Percentiles rank a stretch among this genome's conserved stretches.
Conservation (phyloP, 2,797 vertebrate species). For the Phaenicophaeus curvirostris region DNA sequence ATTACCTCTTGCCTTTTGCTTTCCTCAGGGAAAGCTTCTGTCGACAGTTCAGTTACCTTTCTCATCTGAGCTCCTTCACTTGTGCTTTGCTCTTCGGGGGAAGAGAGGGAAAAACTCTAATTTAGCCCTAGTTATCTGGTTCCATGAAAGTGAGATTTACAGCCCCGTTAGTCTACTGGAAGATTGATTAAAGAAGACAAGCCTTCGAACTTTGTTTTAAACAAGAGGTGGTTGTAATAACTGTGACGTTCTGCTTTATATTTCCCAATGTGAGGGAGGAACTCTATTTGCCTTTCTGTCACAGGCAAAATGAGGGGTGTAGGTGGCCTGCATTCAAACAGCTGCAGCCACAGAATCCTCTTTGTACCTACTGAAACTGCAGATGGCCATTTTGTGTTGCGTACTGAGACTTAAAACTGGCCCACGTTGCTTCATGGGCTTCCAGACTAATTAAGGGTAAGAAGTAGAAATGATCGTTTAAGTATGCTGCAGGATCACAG, state of each 20-base stretch:
- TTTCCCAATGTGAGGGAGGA: not conserved
- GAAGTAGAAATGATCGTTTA: not conserved
- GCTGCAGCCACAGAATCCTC: not conserved
- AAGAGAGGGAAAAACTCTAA: not conserved
- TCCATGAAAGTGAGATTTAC: slow-evolving; percentile 68
- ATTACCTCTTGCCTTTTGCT: slow-evolving; percentile 11
- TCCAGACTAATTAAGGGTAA: not conserved
- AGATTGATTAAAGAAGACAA: slow-evolving; percentile 70
- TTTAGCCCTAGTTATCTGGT: slow-evolving; percentile 26
- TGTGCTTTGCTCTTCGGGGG: slow-evolving; percentile 39
- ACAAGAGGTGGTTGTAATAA: slow-evolving; percentile 61
- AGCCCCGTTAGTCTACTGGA: slow-evolving; percentile 32
- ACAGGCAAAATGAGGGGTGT: not conserved
- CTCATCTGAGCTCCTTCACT: not conserved
- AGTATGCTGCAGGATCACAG: rapidly evolving
- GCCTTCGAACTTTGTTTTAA: slow-evolving; percentile 71
- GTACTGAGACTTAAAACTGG: not conserved
- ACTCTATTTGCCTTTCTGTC: slow-evolving; percentile 16
- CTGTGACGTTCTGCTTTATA: slow-evolving; percentile 35
- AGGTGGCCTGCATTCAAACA: not conserved
- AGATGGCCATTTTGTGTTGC: not conserved
- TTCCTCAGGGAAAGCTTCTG: not conserved
- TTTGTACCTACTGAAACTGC: not conserved
- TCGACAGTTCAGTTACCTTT: not conserved
- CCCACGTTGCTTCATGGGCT: not conserved